These are phyloP conservation scores for Brachionus rubens DNA, from an alignment of 1,140 invertebrate genomes.

Conservation along the genomic window DNA sequence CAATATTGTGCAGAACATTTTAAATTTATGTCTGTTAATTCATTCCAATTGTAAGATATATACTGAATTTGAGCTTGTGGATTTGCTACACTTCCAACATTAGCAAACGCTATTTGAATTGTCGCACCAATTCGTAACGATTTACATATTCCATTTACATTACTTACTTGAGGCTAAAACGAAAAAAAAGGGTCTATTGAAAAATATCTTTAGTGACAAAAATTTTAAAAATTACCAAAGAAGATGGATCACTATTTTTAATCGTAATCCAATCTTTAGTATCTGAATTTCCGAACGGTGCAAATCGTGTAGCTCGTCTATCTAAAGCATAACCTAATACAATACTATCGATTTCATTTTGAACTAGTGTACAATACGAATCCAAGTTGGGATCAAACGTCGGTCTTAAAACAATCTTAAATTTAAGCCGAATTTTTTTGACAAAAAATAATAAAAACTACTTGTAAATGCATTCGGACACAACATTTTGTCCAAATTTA, in stretches of 20 bases:
- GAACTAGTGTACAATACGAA: background rate
- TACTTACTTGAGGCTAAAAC: background rate
- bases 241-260: background rate
- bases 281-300: slow-evolving; percentile 16
- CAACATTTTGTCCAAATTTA: background rate
- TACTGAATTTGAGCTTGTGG: slow-evolving; percentile 5
- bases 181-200: background rate
- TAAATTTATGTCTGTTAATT: slow-evolving; percentile 1
- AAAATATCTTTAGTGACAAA: background rate
- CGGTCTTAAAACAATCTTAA: background rate
- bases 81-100: slow-evolving; percentile 18
- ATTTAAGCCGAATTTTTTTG: background rate
- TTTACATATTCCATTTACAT: slow-evolving; percentile 6
- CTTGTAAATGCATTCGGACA: slow-evolving; percentile 13
- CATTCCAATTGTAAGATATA: slow-evolving; percentile 11
- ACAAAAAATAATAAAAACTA: background rate
- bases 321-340: background rate
- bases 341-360: slow-evolving; percentile 5
- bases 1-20: slow-evolving; percentile 10
- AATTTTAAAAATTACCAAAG: background rate
- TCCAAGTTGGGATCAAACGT: slow-evolving; percentile 9
- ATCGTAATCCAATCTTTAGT: background rate
- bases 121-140: background rate
- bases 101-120: slow-evolving; percentile 23
- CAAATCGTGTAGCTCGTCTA: background rate